Evolutionary conservation across 2,888 invertebrate genomes (phyloP).

Genomic region (Diarsia mendica): DNA sequence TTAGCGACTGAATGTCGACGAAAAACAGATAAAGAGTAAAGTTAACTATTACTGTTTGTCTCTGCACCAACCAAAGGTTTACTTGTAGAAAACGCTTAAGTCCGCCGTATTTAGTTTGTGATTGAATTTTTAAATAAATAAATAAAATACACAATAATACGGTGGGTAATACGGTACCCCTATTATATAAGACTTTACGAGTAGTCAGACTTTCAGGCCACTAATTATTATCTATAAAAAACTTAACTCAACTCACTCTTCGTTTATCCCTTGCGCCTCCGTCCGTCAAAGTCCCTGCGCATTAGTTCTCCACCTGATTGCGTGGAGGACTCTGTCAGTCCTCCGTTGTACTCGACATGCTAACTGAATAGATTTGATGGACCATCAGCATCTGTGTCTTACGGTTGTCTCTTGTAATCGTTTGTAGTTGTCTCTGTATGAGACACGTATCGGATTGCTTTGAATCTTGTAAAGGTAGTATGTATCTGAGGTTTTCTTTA

Average conservation of each 20-base stretch:
- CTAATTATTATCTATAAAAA: too few relatives aligned
- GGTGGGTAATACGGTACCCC: too few relatives aligned
- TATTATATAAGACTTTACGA: too few relatives aligned
- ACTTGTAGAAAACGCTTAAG: neutral
- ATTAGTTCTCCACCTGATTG: constrained; percentile 36
- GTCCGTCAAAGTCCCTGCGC: neutral
- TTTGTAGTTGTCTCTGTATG: neutral
- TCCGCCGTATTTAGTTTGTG: too few relatives aligned
- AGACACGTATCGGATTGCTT: neutral
- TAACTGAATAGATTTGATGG: constrained; percentile 14
- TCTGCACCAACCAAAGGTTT: neutral
- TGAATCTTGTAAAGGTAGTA: neutral
- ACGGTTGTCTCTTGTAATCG: neutral
- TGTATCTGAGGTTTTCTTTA: neutral
- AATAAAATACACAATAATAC: too few relatives aligned
- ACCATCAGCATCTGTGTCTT: neutral
- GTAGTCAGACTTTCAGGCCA: too few relatives aligned
- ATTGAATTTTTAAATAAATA: too few relatives aligned
- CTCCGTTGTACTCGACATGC: neutral
- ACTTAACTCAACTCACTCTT: neutral
- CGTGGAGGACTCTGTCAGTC: constrained; percentile 13
- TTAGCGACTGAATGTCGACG: neutral
- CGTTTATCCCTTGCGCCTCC: neutral
- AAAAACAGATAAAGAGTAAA: too few relatives aligned
- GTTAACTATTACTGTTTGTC: neutral